Percentiles rank a stretch among this genome's conserved stretches.
Evolutionary conservation across 2,888 invertebrate genomes (phyloP).

Genomic region (Cremastobaeus sp.): DNA sequence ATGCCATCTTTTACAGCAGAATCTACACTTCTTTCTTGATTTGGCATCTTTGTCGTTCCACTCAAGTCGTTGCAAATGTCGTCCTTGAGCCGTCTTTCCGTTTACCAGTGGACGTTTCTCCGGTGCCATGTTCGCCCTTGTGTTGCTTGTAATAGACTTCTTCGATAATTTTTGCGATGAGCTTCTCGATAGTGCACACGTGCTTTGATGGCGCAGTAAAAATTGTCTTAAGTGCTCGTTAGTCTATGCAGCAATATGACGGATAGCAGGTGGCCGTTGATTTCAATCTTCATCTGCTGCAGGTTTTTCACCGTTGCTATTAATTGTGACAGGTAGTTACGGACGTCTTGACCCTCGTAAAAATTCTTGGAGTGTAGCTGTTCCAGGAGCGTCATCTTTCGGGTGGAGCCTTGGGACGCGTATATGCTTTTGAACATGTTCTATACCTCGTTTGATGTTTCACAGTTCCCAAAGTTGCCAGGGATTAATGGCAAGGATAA

Average conservation of each 20-base stretch:
- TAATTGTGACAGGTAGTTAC: slow-evolving; percentile 13
- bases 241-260: slow-evolving; percentile 20
- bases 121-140: not conserved
- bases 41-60: slow-evolving; percentile 2
- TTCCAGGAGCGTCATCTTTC: slow-evolving; percentile 28
- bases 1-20: slow-evolving; percentile 7
- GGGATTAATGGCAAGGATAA: too few relatives aligned
- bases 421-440: not conserved
- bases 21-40: not conserved
- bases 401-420: slow-evolving; percentile 13
- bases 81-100: not conserved
- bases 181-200: slow-evolving; percentile 20
- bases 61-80: not conserved
- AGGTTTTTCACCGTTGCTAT: slow-evolving; percentile 45
- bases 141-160: slow-evolving; percentile 8
- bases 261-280: slow-evolving; percentile 20
- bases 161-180: slow-evolving; percentile 29
- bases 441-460: too few relatives aligned
- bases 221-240: not conserved
- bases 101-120: slow-evolving; percentile 1
- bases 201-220: slow-evolving; percentile 37
- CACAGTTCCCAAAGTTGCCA: too few relatives aligned
- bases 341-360: slow-evolving; percentile 23
- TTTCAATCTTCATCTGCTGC: slow-evolving; percentile 19
- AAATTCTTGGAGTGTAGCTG: slow-evolving; percentile 12